Evolutionary conservation across 2,797 vertebrate genomes (phyloP), one percentile per base, ranked within the genome.

Genomic region (Arrhamphus sclerolepis): DNA sequence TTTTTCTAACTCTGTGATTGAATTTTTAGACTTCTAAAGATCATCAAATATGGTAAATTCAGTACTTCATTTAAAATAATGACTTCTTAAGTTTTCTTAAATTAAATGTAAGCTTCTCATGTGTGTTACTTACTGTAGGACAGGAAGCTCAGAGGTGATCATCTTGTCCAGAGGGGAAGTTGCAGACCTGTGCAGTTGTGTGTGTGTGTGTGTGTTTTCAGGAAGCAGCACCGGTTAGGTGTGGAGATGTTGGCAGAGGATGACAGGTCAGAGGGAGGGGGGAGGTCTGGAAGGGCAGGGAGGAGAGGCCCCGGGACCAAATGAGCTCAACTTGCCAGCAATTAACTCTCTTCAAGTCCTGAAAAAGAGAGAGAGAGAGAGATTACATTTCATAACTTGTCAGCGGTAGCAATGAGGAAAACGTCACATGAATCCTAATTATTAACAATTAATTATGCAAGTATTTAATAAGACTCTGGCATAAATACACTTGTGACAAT

Each of bases 111-210:
- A 20, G 11, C 4, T 4, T 2, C 18, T 21, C 5, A 11, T 8
- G 3, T 3, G 21, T 18, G 38, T 31, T 19, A 96, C 98, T 97
- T 92, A 99, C 98, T 99, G 98, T 62, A 99, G 88, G 70, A 98
- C 95, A 47, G 98, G 94, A 80, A 99, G 94, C 92, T 99, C 98
- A 70, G 98, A 98, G 82, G 97, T 99, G 90, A 99, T 99, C 98
- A 99, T 99, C 85, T 88, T 94, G 91, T 46, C 34, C 7, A 18
- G 49, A 24, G 14, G 42, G 55, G 68, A 66, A 34, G 49, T 53
- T 14, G 34, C 46, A 39, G 43, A 63, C 61, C 53, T 58, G 69
- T 49, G 49, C 22, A 21, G 24, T 24, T 58, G 29, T 57, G 65
- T n/a, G n/a, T n/a, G n/a, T 55, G 20, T 47, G 4, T 34, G 34